Base-by-base conservation (phyloP, 2,113 vertebrate genomes). In the Oncorhynchus gorbuscha region DNA sequence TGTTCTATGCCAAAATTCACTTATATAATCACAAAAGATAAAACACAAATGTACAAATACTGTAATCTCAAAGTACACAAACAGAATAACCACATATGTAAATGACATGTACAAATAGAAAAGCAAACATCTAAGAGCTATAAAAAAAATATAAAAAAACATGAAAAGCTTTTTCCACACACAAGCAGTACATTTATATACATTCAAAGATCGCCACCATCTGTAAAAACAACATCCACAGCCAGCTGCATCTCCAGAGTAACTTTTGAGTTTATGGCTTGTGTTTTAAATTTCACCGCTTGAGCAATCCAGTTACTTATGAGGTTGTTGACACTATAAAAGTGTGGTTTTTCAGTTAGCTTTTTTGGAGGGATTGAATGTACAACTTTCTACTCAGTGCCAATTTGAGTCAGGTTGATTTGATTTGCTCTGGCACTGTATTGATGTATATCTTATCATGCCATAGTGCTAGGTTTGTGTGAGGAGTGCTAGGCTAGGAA, bases 381-480 rank as follows among this genome's bases (percentile, higher is more conserved):
- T 76, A 71, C 69, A 64, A 45, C 39, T 45, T 45, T 45, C 39
- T 45, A 45, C 9, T 45, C 71, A 59, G 75, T 75, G 55, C 66
- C 32, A 16, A 35, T 75, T 75, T 13, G 73, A 83, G 81, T 35
- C 20, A 22, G 49, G 80, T 72, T 81, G 59, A 62, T 62, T 62
- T 11, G 69, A 76, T 83, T 62, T 51, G 75, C 71, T 22, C 66
- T 66, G 77, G 74, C 85, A 77, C 83, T 82, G 68, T 73, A 74
- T 45, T 45, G 39, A 45, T 45, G 39, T 45, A 45, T 49, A 13
- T 51, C 49, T 59, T 30, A 75, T 12, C 12, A 26, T 30, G 13
- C 73, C 32, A 61, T 61, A 77, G 28, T 45, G 49, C 24, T 51
- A 26, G 70, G 28, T 73, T 58, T 68, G 39, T 1, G 0, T 64